Conservation (phyloP, 2,797 vertebrate species). For the Rhynchotus rufescens region DNA sequence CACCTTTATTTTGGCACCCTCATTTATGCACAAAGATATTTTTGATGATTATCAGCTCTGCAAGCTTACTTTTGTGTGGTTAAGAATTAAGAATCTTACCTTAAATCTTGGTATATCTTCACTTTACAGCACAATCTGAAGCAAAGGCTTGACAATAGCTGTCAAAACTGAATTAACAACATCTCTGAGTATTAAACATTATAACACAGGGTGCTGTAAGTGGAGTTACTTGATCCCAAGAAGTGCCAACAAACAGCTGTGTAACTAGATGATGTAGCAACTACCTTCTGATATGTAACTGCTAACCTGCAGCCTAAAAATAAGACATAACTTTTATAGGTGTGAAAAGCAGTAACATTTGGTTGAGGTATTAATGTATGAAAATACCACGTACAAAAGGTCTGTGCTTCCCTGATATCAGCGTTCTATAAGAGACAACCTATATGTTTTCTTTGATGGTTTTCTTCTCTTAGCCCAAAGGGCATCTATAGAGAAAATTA, state of each 20-base stretch:
- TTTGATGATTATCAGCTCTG: background rate
- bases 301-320: background rate
- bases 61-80: background rate
- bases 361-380: constrained; percentile 6
- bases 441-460: background rate
- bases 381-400: background rate
- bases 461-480: background rate
- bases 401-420: background rate
- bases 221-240: constrained; percentile 39
- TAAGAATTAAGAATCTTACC: background rate
- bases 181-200: constrained; percentile 64
- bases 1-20: constrained; percentile 1
- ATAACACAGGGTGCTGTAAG: constrained; percentile 33
- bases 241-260: constrained; percentile 58
- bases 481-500: constrained; percentile 7
- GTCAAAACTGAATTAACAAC: constrained; percentile 64
- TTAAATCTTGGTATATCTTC: background rate
- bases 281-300: background rate
- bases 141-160: constrained; percentile 50
- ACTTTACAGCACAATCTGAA: background rate
- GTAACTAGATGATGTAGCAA: background rate
- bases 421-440: background rate
- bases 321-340: background rate
- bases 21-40: background rate
- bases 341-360: constrained; percentile 4